phyloP scores from a whole-genome alignment of 2,113 vertebrate species.

The Cephalopholis sonnerati region DNA sequence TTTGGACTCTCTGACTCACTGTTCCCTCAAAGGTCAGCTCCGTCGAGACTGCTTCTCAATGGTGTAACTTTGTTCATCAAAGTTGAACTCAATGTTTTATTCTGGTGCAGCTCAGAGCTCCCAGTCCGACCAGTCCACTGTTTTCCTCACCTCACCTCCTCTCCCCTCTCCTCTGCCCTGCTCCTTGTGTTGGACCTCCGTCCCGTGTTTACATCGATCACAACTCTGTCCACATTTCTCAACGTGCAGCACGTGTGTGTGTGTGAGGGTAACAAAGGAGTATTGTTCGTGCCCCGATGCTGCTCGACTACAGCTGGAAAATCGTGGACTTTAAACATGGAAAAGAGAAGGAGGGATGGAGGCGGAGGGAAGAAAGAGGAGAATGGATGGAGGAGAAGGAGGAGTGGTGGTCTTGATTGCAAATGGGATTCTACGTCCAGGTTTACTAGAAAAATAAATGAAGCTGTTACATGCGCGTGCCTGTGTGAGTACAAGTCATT shows the following conservation, averaged over 20 bases:
- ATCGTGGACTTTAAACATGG: conserved; percentile 56
- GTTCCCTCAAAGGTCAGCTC: no score
- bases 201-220: conserved; percentile 52
- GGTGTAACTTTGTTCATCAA: no score
- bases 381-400: neutral
- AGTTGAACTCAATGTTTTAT: no score
- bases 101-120: neutral
- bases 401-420: conserved; percentile 70
- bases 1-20: no score
- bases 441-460: conserved; percentile 75
- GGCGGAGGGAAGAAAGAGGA: neutral
- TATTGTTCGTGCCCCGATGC: conserved; percentile 56
- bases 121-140: neutral
- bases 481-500: conserved; percentile 29
- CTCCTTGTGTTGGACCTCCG: conserved; percentile 8
- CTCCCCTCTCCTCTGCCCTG: neutral
- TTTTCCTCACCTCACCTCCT: neutral
- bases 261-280: conserved; percentile 55
- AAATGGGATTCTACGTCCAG: conserved; percentile 67
- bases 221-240: conserved; percentile 37
- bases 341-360: conserved; percentile 20
- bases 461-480: conserved; percentile 23
- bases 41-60: no score
- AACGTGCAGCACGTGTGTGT: neutral
- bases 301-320: conserved; percentile 38